Evolutionary conservation across 2,113 vertebrate species (phyloP), one percentile per base, ranked within the genome.

Genomic region (Albula glossodonta): DNA sequence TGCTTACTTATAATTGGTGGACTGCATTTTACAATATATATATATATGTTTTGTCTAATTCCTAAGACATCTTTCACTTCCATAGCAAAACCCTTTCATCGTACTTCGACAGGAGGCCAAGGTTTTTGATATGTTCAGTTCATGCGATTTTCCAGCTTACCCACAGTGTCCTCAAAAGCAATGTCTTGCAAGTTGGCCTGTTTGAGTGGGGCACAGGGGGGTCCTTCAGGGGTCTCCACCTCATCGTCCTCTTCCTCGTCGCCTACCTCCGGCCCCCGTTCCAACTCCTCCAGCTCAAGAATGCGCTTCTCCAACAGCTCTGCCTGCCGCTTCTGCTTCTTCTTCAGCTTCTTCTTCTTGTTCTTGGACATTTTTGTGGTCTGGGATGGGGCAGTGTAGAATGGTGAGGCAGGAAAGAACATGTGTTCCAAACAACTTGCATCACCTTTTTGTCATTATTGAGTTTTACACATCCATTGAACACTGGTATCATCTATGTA

Each of bases 321-420:
- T 0, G 98, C 98, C 90, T 99, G 98, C 41, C 97, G 96, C 91
- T 96, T 98, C 93, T 98, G 98, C 92, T 99, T 99, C 94, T 99
- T 99, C 95, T 98, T 99, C 94, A 99, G 94, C 92, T 98, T 98
- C 93, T 97, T 99, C 92, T 99, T 99, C 93, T 98, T 99, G 91
- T 98, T 99, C 94, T 98, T 99, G 83, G 98, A 98, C 97, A 99
- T 98, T 96, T 98, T 99, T 89, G 94, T 96, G 89, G 93, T 92
- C 97, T 99, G 91, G 56, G 8, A 80, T 56, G 56, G 49, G 41
- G 7, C 70, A 6, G 83, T 0, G 51, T 79, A 0, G 81, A 17
- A 51, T 15, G 49, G n/a, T 15, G 15, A 12, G 83, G 17, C 19
- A 49, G 57, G 48, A 9, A 78, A 51, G 9, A 6, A 31, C 22